phyloP scores from a whole-genome alignment of 2,113 vertebrate species.

The Struthio camelus region DNA sequence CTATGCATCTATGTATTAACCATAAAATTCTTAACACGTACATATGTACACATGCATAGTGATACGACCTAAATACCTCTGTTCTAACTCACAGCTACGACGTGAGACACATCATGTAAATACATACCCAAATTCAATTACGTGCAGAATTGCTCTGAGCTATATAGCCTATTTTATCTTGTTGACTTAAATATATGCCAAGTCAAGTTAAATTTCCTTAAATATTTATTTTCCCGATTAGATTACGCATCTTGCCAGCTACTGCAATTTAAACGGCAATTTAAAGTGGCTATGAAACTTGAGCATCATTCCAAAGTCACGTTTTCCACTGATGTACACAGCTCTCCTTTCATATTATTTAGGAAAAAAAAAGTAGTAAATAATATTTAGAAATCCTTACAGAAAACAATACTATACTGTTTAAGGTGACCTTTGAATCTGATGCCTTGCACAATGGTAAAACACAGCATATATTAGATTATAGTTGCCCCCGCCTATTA shows the following conservation, averaged over 20 bases:
- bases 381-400: not conserved
- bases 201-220: not conserved
- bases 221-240: not conserved
- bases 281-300: not conserved
- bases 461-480: not conserved
- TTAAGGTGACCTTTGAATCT: not conserved
- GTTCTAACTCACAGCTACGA: not conserved
- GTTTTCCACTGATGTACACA: not conserved
- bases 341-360: not conserved
- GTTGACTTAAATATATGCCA: not conserved
- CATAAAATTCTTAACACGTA: not conserved
- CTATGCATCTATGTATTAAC: not conserved
- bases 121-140: not conserved
- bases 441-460: not conserved
- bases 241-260: not conserved
- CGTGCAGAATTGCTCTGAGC: not conserved
- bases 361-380: not conserved
- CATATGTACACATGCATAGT: not conserved
- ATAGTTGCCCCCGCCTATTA: conserved; percentile 1
- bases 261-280: not conserved
- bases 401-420: not conserved
- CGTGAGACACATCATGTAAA: not conserved
- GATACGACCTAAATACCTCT: not conserved
- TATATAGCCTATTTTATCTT: not conserved
- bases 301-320: not conserved